Evolutionary conservation across 2,113 vertebrate species (phyloP), one percentile per base, ranked within the genome.

Genomic region (Eulacestoma nigropectus): DNA sequence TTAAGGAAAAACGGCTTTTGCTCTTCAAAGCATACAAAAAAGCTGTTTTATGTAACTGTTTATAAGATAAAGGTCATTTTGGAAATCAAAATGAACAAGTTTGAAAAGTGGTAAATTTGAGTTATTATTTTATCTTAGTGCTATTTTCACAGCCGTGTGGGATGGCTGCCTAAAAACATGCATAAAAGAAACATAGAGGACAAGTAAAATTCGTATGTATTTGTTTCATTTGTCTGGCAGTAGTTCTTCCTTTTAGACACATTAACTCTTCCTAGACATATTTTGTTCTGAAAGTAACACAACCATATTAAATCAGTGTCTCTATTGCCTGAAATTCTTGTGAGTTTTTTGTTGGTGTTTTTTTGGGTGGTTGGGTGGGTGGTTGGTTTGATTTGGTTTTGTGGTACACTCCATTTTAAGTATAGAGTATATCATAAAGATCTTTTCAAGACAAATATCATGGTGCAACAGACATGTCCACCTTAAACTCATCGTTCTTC

Each of bases 1-100:
- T 95, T 96, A 97, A 93, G 89, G 76, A 46, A 89, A 77, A 95
- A 96, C 73, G 76, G 60, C 52, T 73, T 93, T 93, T 96, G 83
- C 92, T 91, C 75, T 73, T 85, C 16, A 10, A 62, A 78, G 88
- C 82, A 91, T 88, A 89, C 53, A 95, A 93, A 70, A 70, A 95
- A 90, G 64, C 20, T 89, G 84, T 42, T 96, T 91, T 81, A 88
- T 65, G 33, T 77, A 97, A 94, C 46, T 53, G 46, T 91, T 84
- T 95, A 79, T 82, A 92, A 96, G 77, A 93, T 81, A 91, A 93
- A 90, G 44, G 87, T 95, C 53, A 87, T 69, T 79, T 90, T 55
- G 65, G 46, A 95, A 91, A 55, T 25, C 46, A 90, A 89, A 75
- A 16, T 35, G 52, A 74, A 62, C n/a, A 85, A 60, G 37, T 27